Base-by-base conservation (phyloP, 2,113 vertebrate species). In the Hassar affinis region DNA sequence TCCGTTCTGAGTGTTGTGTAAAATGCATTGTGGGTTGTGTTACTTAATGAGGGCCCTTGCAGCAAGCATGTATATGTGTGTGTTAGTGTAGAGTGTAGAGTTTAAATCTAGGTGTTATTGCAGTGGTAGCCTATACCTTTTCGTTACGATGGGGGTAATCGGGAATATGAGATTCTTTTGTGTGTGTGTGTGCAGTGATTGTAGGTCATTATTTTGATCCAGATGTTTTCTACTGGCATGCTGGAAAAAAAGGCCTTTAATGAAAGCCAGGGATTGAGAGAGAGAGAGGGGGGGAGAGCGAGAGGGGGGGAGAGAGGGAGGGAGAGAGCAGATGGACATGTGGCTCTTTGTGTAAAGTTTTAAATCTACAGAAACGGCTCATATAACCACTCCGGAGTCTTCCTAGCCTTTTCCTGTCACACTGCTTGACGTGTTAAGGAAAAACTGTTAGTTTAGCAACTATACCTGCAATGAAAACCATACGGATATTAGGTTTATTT, bases 151-250 rank as follows among this genome's bases (percentile, higher is more conserved):
- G 47, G 17, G 1, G 14, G 77, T 15, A 66, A 66, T 47, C 56
- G 8, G 64, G 25, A 68, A 1, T 12, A 38, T 45, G 3, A 3
- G 52, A 25, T 69, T 56, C 30, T 17, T 56, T n/a, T n/a, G 45
- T 51, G 15, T 42, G 38, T 54, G 49, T 0, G 17, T 33, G 5
- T 42, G 54, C 17, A 22, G 33, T 45, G 52, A 74, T 17, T 78
- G 12, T 80, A 38, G 30, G 27, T 42, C 56, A 45, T 82, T 38
- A 62, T 77, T 78, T 45, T 42, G 20, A 81, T 71, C 84, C 86
- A 85, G 78, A 87, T 84, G 81, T 83, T 85, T 83, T 57, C 51
- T 49, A 17, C 30, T 85, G 45, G 56, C 57, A 61, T 42, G 71
- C 25, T 22, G 6, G n/a, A 78, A 35, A 62, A 54, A 56, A 78